These are phyloP conservation scores for Fistularia commersonii DNA, from an alignment of 2,797 vertebrate species.

Conservation along the genomic window DNA sequence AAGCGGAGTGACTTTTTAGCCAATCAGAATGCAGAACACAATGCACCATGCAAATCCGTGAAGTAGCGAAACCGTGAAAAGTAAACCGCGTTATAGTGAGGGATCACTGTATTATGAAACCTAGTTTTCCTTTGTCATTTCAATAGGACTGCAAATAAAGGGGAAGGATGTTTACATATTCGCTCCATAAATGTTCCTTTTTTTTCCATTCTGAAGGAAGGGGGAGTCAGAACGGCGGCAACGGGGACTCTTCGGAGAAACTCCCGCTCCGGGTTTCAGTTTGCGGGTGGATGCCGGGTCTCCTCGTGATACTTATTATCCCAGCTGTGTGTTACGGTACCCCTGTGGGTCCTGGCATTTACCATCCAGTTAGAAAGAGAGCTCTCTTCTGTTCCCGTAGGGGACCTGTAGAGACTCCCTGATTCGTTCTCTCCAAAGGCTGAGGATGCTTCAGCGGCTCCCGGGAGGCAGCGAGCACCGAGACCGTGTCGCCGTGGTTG, in stretches of 20 bases:
- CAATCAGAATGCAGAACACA: no score
- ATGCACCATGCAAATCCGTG: no score
- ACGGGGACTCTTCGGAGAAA: constrained; percentile 27
- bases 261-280: constrained; percentile 38
- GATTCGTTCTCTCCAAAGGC: constrained; percentile 53
- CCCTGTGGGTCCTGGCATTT: constrained; percentile 66
- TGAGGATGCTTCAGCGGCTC: constrained; percentile 54
- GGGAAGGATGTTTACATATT: no score
- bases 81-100: no score
- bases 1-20: no score
- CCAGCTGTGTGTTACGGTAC: constrained; percentile 56
- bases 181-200: no score
- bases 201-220: no score
- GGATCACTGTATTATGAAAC: no score
- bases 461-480: constrained; percentile 49
- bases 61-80: no score
- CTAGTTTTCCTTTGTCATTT: no score
- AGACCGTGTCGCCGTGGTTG: constrained; percentile 57
- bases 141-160: no score
- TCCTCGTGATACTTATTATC: constrained; percentile 59
- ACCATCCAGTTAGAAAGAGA: constrained; percentile 64
- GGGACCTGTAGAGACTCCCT: constrained; percentile 55
- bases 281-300: constrained; percentile 39
- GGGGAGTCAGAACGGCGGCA: constrained; percentile 40
- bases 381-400: constrained; percentile 54